These are phyloP conservation scores for Botia kubotai DNA, from an alignment of 2,797 vertebrate genomes.

Conservation along the genomic window DNA sequence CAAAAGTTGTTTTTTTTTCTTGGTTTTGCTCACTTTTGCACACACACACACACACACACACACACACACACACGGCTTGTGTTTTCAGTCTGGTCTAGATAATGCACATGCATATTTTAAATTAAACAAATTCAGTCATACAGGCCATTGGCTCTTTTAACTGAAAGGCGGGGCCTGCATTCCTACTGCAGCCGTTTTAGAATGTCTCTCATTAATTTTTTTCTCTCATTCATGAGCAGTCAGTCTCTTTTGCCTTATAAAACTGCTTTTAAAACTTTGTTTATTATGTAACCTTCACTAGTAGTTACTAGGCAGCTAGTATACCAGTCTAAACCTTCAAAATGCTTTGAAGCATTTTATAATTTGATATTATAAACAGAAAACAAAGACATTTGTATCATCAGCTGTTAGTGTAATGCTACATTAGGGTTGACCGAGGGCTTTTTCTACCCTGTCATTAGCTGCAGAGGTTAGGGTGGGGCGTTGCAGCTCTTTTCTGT, in stretches of 20 bases:
- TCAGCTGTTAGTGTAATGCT: constrained; percentile 58
- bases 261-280: neutral
- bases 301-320: neutral
- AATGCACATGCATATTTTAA: neutral
- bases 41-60: no score
- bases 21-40: no score
- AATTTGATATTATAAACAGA: constrained; percentile 49
- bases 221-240: neutral
- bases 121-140: neutral
- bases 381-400: constrained; percentile 54
- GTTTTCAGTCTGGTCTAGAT: no score
- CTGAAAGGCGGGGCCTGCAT: neutral
- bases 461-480: constrained; percentile 50
- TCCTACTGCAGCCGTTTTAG: neutral
- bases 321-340: neutral
- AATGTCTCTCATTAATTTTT: neutral
- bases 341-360: constrained; percentile 29
- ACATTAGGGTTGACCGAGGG: constrained; percentile 60
- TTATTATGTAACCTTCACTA: no score
- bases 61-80: no score
- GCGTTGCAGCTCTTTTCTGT: constrained; percentile 39
- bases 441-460: constrained; percentile 59
- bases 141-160: neutral
- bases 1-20: no score
- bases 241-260: neutral